Conservation (phyloP, 2,113 vertebrate species). For the Albula goreensis region DNA sequence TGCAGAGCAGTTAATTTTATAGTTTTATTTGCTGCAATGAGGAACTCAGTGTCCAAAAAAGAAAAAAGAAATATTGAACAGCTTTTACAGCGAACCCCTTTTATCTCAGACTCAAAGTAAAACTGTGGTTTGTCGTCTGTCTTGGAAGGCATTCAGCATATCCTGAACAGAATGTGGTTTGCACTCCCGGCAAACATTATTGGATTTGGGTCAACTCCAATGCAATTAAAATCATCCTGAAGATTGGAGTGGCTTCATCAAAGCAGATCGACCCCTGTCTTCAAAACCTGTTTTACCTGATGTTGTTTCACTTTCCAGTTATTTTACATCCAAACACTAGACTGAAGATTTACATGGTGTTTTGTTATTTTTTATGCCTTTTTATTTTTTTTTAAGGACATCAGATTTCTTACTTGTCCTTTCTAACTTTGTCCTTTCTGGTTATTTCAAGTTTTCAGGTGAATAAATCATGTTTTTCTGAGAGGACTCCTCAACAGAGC, state of each 20-base stretch:
- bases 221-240: constrained; percentile 39
- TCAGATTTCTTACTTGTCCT: background rate
- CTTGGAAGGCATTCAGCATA: background rate
- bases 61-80: background rate
- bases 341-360: background rate
- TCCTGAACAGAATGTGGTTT: constrained; percentile 12
- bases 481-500: background rate
- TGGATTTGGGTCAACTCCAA: constrained; percentile 41
- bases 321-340: background rate
- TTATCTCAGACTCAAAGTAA: background rate
- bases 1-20: background rate
- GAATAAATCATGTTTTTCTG: constrained; percentile 1
- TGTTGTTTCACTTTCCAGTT: background rate
- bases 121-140: constrained; percentile 17
- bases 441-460: background rate
- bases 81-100: background rate
- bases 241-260: constrained; percentile 35
- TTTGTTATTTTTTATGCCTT: background rate
- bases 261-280: constrained; percentile 4
- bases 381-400: background rate
- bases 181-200: constrained; percentile 26
- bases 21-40: background rate
- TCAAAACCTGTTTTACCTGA: constrained; percentile 5
- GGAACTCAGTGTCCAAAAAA: background rate
- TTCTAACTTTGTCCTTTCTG: background rate